Conservation (phyloP, 2,888 invertebrate genomes). For the Trichopoda pennipes region DNA sequence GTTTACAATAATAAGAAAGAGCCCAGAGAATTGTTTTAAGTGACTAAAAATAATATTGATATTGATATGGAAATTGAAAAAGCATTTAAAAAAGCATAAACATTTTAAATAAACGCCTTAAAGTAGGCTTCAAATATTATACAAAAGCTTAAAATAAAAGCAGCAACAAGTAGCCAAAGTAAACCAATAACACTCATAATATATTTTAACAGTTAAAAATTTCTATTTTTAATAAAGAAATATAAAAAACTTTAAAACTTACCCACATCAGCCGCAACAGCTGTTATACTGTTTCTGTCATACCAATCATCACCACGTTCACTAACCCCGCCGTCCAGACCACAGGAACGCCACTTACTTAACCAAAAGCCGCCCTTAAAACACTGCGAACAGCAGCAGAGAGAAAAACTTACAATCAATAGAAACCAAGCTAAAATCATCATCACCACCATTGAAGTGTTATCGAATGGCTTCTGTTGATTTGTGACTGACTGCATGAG, state of each 20-base stretch:
- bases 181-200: not conserved
- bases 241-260: slow-evolving; percentile 20
- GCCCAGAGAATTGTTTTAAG: too few relatives aligned
- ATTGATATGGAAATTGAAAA: too few relatives aligned
- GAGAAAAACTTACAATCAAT: slow-evolving; percentile 76
- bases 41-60: too few relatives aligned
- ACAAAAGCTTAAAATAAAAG: slow-evolving; percentile 2
- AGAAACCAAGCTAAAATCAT: slow-evolving; percentile 79
- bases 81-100: too few relatives aligned
- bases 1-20: too few relatives aligned
- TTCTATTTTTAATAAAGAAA: not conserved
- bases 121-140: not conserved
- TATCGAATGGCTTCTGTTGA: slow-evolving; percentile 37
- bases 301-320: slow-evolving; percentile 57
- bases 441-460: slow-evolving; percentile 63
- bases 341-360: slow-evolving; percentile 53
- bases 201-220: not conserved
- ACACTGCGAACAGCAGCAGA: slow-evolving; percentile 79
- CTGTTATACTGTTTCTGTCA: slow-evolving; percentile 42
- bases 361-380: slow-evolving; percentile 69
- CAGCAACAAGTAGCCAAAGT: not conserved
- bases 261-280: slow-evolving; percentile 46
- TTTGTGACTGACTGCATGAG: slow-evolving; percentile 14
- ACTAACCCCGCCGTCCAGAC: slow-evolving; percentile 57
- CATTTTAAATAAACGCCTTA: slow-evolving; percentile 9